These are phyloP conservation scores for Catostomus latipinnis DNA, from an alignment of 2,797 vertebrate species.

Conservation along the genomic window DNA sequence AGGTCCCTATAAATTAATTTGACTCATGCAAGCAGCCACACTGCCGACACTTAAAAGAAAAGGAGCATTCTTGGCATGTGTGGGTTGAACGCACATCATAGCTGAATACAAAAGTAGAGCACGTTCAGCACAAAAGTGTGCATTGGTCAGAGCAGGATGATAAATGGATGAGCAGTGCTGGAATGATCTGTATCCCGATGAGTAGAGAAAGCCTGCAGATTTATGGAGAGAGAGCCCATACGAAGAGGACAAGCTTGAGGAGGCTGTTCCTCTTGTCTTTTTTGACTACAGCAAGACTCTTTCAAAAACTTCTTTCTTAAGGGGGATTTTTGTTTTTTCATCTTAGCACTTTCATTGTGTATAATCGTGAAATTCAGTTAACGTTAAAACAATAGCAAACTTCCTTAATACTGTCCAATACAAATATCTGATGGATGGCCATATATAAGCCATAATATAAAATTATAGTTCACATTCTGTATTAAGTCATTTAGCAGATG, in stretches of 20 bases:
- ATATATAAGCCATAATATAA: too few species aligned
- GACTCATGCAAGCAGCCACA: conserved; percentile 36
- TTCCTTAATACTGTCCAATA: too few species aligned
- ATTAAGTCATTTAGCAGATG: too few species aligned
- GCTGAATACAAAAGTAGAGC: conserved; percentile 71
- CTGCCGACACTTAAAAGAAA: conserved; percentile 21
- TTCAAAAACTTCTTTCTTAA: too few species aligned
- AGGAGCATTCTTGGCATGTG: conserved; percentile 12
- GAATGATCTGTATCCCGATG: conserved; percentile 78
- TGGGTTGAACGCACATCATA: conserved; percentile 53
- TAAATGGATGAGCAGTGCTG: conserved; percentile 72
- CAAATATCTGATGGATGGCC: too few species aligned
- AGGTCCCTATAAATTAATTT: conserved; percentile 45
- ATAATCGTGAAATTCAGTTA: too few species aligned
- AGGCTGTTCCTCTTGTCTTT: conserved; percentile 41
- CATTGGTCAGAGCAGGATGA: conserved; percentile 73
- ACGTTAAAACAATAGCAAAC: too few species aligned
- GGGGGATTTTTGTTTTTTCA: too few species aligned
- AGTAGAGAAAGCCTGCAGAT: conserved; percentile 74
- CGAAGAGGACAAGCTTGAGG: conserved; percentile 50
- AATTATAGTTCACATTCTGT: too few species aligned
- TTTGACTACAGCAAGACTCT: background rate
- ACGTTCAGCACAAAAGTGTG: conserved; percentile 76
- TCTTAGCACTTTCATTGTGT: too few species aligned
- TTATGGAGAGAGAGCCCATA: conserved; percentile 70